Evolutionary conservation across 2,797 vertebrate genomes (phyloP), one percentile per base, ranked within the genome.

Genomic region (Spinus olivaceus): DNA sequence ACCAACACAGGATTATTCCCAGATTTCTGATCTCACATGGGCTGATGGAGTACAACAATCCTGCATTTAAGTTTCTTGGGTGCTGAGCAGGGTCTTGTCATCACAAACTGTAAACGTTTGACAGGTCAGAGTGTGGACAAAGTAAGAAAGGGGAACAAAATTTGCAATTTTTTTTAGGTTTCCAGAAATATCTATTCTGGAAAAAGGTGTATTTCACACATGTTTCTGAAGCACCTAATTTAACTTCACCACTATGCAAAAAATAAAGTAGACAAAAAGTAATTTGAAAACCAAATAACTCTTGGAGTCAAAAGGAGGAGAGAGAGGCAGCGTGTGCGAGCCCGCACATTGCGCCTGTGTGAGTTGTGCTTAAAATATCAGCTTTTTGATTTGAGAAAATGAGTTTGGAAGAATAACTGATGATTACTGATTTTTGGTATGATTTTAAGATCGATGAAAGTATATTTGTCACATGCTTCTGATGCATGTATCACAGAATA

Each of bases 1-100:
- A 6, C 22, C 16, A 46, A 16, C 21, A 44, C 12, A 54, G 8
- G 22, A 44, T 69, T 60, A n/a, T 70, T 81, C 35, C 13, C 8
- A 1, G 14, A 67, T 53, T 44, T 86, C 32, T 8, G 2, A 60
- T 4, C 16, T 76, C 60, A 46, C 15, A 20, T 13, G 27, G 13
- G 2, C 7, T 63, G 30, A 28, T 4, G 3, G 15, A 85, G 8
- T 32, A 33, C 20, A 76, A 28, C 0, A 0, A 46, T 24, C 8
- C 10, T 27, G 20, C 8, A 39, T 5, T 63, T 67, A 33, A 42
- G 9, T 67, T 70, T 35, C 16, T 39, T 8, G 9, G 9, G 7
- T 30, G 24, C 4, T 77, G 39, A 69, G 20, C 20, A 47, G 8
- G 5, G 5, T 70, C 6, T 66, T 70, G 16, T 61, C n/a, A 20